These are phyloP conservation scores for Takifugu ocellatus DNA, from an alignment of 2,797 vertebrate genomes.

Conservation along the genomic window DNA sequence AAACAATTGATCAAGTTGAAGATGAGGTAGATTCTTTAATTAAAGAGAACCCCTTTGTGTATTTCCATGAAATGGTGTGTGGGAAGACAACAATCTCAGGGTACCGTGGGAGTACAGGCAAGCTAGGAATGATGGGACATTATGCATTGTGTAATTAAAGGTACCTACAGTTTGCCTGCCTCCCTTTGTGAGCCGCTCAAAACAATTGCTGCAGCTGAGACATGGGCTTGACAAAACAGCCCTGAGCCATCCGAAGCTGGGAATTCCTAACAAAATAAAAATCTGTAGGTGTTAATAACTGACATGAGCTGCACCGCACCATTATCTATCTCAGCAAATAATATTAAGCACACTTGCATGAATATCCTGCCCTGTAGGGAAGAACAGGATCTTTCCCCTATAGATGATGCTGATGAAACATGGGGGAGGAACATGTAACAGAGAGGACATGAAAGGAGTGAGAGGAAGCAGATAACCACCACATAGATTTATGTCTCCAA, in stretches of 20 bases:
- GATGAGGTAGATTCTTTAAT: slow-evolving; percentile 42
- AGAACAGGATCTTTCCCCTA: slow-evolving; percentile 34
- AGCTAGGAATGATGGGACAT: slow-evolving; percentile 28
- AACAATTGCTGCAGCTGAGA: slow-evolving; percentile 35
- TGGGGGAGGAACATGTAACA: slow-evolving; percentile 43
- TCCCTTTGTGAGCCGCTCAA: slow-evolving; percentile 24
- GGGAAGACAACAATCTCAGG: slow-evolving; percentile 32
- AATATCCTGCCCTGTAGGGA: background rate
- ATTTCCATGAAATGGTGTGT: slow-evolving; percentile 40
- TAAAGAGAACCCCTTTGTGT: slow-evolving; percentile 32
- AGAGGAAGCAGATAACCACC: slow-evolving; percentile 8
- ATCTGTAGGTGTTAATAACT: slow-evolving; percentile 54
- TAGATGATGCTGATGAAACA: slow-evolving; percentile 52
- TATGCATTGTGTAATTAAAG: slow-evolving; percentile 48
- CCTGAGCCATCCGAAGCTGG: slow-evolving; percentile 10
- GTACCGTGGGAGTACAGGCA: slow-evolving; percentile 15
- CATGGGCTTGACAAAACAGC: slow-evolving; percentile 30
- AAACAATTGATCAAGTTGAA: slow-evolving; percentile 32
- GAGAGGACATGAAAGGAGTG: slow-evolving; percentile 45
- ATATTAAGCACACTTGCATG: slow-evolving; percentile 35
- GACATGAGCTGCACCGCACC: slow-evolving; percentile 39
- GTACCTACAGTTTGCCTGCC: slow-evolving; percentile 39
- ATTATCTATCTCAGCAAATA: slow-evolving; percentile 47
- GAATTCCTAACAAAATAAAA: slow-evolving; percentile 28
- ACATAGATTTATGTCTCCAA: background rate